phyloP scores from a whole-genome alignment of 2,888 invertebrate species.

The Ptychoptera contaminata region DNA sequence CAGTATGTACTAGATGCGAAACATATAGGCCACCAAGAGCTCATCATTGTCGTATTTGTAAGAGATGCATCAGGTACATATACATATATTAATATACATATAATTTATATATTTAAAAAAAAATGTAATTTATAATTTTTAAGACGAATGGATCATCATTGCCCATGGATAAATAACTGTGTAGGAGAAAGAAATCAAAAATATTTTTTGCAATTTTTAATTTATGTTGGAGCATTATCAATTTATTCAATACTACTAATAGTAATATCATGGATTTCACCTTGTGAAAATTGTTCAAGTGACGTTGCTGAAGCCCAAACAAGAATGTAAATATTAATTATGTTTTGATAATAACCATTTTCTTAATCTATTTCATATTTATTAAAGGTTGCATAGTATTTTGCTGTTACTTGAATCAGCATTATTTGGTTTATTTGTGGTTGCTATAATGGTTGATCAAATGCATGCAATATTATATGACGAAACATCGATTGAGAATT shows the following conservation, averaged over 20 bases:
- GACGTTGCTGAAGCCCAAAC: slow-evolving; percentile 51
- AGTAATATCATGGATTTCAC: slow-evolving; percentile 52
- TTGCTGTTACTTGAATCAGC: slow-evolving; percentile 65
- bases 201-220: slow-evolving; percentile 75
- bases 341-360: slow-evolving; percentile 6
- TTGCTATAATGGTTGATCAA: slow-evolving; percentile 75
- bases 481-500: slow-evolving; percentile 69
- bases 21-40: slow-evolving; percentile 69
- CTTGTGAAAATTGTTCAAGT: slow-evolving; percentile 48
- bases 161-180: slow-evolving; percentile 87
- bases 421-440: slow-evolving; percentile 75
- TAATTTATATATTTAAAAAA: too few relatives aligned
- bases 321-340: slow-evolving; percentile 45
- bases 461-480: slow-evolving; percentile 69
- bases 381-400: slow-evolving; percentile 59
- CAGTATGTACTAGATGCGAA: slow-evolving; percentile 65
- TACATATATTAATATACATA: slow-evolving; percentile 13
- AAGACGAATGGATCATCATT: slow-evolving; percentile 33
- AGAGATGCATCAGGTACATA: slow-evolving; percentile 49
- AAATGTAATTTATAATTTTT: too few relatives aligned
- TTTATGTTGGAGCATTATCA: slow-evolving; percentile 55
- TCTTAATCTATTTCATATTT: slow-evolving; percentile 18
- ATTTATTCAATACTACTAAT: slow-evolving; percentile 54
- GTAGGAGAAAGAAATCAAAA: slow-evolving; percentile 86
- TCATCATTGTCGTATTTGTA: slow-evolving; percentile 78